Evolutionary conservation across 2,113 vertebrate species (phyloP).

Genomic region (Thomomys bottae): DNA sequence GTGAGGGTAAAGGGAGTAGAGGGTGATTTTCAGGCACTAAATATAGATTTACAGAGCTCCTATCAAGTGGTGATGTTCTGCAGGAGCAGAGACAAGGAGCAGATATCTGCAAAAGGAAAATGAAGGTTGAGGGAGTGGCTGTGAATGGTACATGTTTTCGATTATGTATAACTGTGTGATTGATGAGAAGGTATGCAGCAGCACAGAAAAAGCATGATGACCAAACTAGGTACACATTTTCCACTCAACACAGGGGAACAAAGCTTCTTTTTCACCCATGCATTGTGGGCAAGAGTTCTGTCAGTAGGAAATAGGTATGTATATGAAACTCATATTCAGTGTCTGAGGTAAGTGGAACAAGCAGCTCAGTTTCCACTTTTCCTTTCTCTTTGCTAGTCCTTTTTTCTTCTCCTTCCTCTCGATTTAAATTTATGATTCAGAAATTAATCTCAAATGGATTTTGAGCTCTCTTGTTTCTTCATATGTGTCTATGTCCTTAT

Average conservation of each 20-base stretch:
- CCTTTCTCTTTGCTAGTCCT: background rate
- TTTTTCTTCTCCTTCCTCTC: background rate
- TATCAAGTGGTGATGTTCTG: slow-evolving; percentile 35
- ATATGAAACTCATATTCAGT: slow-evolving; percentile 18
- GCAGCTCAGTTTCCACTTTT: background rate
- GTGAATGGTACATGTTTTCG: background rate
- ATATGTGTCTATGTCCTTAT: slow-evolving; percentile 57
- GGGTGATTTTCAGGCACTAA: slow-evolving; percentile 42
- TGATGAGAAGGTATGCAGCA: background rate
- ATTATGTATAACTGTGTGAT: background rate
- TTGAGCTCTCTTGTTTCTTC: slow-evolving; percentile 62
- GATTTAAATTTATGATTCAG: slow-evolving; percentile 58
- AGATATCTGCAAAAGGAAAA: slow-evolving; percentile 42
- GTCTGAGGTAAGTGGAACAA: background rate
- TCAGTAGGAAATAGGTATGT: slow-evolving; percentile 29
- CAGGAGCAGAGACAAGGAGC: slow-evolving; percentile 18
- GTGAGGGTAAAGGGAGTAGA: slow-evolving; percentile 32
- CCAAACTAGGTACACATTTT: background rate
- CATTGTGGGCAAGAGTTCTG: background rate
- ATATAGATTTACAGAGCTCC: slow-evolving; percentile 55
- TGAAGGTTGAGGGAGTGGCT: background rate
- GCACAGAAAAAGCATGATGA: background rate
- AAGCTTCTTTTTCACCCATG: background rate
- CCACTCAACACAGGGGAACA: background rate
- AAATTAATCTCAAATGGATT: slow-evolving; percentile 65